phyloP scores from a whole-genome alignment of 2,797 vertebrate genomes.

The Hydrophis major region DNA sequence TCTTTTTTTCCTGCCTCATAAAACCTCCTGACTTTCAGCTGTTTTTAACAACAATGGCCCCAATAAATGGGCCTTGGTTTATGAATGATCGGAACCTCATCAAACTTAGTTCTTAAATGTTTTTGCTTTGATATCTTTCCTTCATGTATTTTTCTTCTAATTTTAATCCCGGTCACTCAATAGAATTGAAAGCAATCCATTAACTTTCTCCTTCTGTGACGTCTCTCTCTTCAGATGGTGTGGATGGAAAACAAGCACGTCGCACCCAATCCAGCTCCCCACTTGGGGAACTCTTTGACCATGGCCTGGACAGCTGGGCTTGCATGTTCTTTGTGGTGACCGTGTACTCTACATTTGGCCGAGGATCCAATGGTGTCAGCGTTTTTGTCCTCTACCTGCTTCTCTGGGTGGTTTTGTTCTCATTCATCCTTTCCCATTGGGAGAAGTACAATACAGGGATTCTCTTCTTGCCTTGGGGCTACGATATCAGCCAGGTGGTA shows the following conservation, averaged over 20 bases:
- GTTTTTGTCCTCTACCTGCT: conserved; percentile 89
- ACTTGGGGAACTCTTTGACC: conserved; percentile 95
- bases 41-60: not conserved
- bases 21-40: not conserved
- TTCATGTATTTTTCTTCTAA: not conserved
- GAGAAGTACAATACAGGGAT: conserved; percentile 99
- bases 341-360: conserved; percentile 95
- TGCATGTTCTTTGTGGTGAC: conserved; percentile 95
- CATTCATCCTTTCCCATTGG: conserved; percentile 98
- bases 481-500: conserved; percentile 98
- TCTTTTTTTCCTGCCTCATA: not conserved
- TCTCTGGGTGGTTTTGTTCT: conserved; percentile 96
- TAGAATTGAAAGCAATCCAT: not conserved
- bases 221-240: conserved; percentile 81
- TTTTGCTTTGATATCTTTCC: not conserved
- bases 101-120: not conserved
- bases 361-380: conserved; percentile 83
- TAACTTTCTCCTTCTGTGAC: not conserved
- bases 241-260: conserved; percentile 96
- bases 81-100: not conserved
- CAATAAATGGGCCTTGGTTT: not conserved
- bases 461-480: conserved; percentile 97
- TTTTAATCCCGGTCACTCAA: not conserved
- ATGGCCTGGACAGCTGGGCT: conserved; percentile 97
- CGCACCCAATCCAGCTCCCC: conserved; percentile 95